Evolutionary conservation across 2,888 invertebrate species (phyloP).

Genomic region (Mesoligia furuncula): DNA sequence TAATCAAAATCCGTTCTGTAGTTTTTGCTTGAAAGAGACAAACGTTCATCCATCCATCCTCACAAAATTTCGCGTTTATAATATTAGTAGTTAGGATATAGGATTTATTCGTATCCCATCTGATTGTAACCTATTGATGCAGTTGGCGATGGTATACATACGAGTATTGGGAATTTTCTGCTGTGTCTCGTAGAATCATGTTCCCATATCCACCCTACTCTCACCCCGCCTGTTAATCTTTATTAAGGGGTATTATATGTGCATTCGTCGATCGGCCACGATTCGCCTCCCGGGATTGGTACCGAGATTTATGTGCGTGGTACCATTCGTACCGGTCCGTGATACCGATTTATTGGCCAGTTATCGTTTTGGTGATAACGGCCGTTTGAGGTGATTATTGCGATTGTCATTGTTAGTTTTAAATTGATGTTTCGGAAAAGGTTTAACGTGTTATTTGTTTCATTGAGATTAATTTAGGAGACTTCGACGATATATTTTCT

Average conservation of each 20-base stretch:
- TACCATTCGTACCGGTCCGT: slow-evolving; percentile 67
- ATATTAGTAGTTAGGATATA: too few species aligned
- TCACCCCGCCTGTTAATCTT: slow-evolving; percentile 84
- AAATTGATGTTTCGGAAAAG: slow-evolving; percentile 7
- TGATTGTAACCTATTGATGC: too few species aligned
- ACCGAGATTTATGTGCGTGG: slow-evolving; percentile 75
- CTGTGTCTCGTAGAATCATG: background rate
- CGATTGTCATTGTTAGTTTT: slow-evolving; percentile 15
- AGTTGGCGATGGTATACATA: too few species aligned
- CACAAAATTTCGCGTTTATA: too few species aligned
- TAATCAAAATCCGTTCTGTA: too few species aligned
- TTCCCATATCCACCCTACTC: slow-evolving; percentile 27
- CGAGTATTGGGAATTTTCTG: too few species aligned
- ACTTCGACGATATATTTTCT: too few species aligned
- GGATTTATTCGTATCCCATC: too few species aligned
- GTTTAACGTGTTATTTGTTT: background rate
- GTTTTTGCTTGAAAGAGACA: too few species aligned
- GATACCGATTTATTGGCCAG: slow-evolving; percentile 66
- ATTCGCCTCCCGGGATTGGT: slow-evolving; percentile 69
- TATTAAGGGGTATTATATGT: slow-evolving; percentile 86
- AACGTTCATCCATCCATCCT: too few species aligned
- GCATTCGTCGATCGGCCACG: slow-evolving; percentile 72
- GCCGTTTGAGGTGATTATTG: slow-evolving; percentile 28
- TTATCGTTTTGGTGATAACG: slow-evolving; percentile 38
- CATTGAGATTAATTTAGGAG: background rate